Percentiles rank a stretch among this genome's conserved stretches.
Evolutionary conservation across 2,113 vertebrate species (phyloP).

Genomic region (Spermophilus dauricus): DNA sequence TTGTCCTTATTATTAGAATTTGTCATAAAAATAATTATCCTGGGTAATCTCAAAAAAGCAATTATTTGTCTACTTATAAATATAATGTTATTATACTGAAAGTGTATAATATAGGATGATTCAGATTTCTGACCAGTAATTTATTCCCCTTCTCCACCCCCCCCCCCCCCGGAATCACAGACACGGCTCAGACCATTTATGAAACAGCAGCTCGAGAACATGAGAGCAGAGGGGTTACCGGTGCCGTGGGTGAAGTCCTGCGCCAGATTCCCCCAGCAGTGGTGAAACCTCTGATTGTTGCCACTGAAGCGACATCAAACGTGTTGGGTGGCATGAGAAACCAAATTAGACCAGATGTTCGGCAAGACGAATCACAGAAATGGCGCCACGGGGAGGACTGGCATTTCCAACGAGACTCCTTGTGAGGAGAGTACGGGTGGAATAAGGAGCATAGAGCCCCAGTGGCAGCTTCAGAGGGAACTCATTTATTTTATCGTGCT

Average conservation of each 20-base stretch:
- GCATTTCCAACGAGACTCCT: conserved; percentile 7
- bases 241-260: conserved; percentile 97
- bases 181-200: conserved; percentile 98
- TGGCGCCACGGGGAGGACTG: conserved; percentile 96
- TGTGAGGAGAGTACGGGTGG: background rate
- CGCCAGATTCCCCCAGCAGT: conserved; percentile 97
- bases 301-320: conserved; percentile 98
- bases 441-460: conserved; percentile 29
- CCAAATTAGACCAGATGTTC: conserved; percentile 97
- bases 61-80: background rate
- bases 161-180: conserved; percentile 90
- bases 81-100: background rate
- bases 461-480: conserved; percentile 65
- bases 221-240: conserved; percentile 97
- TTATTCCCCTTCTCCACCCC: conserved; percentile 21
- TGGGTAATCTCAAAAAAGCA: conserved; percentile 13
- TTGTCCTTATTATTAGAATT: conserved; percentile 20
- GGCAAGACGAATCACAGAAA: conserved; percentile 98
- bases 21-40: conserved; percentile 20
- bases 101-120: background rate
- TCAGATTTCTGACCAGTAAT: background rate
- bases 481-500: conserved; percentile 73
- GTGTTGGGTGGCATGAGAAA: conserved; percentile 99
- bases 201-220: conserved; percentile 98
- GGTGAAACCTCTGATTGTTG: conserved; percentile 97